Evolutionary conservation across 2,113 vertebrate genomes (phyloP).

Genomic region (Sphyrna mokarran): DNA sequence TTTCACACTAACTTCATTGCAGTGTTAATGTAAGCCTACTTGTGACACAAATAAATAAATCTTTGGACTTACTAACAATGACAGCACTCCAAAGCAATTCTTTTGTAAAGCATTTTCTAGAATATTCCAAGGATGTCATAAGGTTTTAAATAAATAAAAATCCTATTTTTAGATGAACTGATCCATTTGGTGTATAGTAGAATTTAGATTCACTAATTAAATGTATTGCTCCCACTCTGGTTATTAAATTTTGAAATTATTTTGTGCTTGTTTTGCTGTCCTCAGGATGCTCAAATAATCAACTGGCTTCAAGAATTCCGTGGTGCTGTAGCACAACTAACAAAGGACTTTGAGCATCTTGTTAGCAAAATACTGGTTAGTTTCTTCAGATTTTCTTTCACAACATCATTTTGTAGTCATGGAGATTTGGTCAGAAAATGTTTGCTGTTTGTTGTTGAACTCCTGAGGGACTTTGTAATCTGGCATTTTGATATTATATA

Average conservation of each 20-base stretch:
- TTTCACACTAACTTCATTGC: too few species aligned
- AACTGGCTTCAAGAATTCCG: slow-evolving; percentile 89
- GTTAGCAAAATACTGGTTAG: slow-evolving; percentile 78
- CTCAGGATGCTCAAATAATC: slow-evolving; percentile 86
- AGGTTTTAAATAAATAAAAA: neutral
- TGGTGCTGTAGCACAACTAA: slow-evolving; percentile 67
- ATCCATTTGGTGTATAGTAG: neutral
- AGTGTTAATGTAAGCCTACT: too few species aligned
- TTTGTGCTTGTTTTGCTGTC: slow-evolving; percentile 5
- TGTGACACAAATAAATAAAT: too few species aligned
- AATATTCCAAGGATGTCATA: neutral
- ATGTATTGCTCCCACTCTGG: neutral
- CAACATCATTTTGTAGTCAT: neutral
- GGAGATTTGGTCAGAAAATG: slow-evolving; percentile 7
- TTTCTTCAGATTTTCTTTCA: slow-evolving; percentile 38
- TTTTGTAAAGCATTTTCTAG: neutral
- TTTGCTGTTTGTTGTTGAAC: neutral
- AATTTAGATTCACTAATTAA: neutral
- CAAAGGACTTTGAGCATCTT: slow-evolving; percentile 84
- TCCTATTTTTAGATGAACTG: neutral
- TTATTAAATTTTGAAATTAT: neutral
- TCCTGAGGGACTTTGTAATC: neutral
- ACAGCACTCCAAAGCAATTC: neutral
- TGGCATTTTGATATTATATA: neutral
- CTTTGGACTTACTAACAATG: neutral